These are phyloP conservation scores for Catharus minimus DNA, from an alignment of 2,113 vertebrate species.

Conservation along the genomic window DNA sequence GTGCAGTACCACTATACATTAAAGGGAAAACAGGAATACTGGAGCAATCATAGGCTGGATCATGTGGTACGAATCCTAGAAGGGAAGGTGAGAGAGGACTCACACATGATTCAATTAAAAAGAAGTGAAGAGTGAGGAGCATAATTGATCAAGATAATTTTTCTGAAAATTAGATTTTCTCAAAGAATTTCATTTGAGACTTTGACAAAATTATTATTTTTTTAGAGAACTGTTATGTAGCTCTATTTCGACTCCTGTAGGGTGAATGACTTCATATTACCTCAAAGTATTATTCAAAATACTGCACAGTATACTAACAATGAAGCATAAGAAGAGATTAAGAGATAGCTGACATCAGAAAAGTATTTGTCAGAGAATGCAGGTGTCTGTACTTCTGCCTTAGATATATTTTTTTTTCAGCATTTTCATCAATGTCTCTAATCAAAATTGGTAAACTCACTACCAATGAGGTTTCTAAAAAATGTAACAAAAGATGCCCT, in stretches of 20 bases:
- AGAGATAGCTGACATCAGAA: neutral
- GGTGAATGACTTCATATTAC: neutral
- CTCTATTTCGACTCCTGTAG: neutral
- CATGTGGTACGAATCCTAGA: neutral
- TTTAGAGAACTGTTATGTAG: neutral
- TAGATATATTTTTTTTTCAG: neutral
- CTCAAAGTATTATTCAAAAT: neutral
- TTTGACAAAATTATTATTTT: neutral
- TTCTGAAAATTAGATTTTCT: neutral
- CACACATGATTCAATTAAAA: neutral
- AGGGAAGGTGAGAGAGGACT: neutral
- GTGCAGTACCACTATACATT: neutral
- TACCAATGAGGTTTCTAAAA: neutral
- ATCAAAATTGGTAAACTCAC: neutral
- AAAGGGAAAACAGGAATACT: neutral
- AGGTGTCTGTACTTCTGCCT: neutral
- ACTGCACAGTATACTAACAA: neutral
- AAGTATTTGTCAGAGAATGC: neutral
- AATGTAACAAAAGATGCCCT: neutral
- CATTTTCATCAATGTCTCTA: neutral
- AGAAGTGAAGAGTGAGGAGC: neutral
- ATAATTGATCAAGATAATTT: neutral
- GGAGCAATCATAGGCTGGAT: neutral
- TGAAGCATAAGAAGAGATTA: neutral
- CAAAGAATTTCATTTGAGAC: neutral